These are phyloP conservation scores for Sminthurides bifidus DNA, from an alignment of 1,140 invertebrate genomes.

Conservation along the genomic window DNA sequence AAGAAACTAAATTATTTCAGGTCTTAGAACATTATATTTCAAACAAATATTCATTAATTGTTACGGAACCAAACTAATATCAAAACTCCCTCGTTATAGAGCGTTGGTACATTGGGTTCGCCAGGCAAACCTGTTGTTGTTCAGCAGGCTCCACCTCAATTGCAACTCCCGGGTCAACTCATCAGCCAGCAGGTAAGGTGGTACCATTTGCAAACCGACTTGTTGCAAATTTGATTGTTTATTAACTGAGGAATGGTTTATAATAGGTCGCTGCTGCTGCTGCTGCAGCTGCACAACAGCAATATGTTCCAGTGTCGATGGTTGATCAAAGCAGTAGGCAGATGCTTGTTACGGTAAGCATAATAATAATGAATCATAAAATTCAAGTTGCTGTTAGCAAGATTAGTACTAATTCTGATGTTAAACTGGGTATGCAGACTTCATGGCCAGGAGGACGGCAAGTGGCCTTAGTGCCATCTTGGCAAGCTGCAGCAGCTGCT, in stretches of 20 bases:
- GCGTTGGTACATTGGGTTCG: slow-evolving; percentile 50
- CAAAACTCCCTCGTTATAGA: slow-evolving; percentile 5
- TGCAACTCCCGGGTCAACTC: slow-evolving; percentile 41
- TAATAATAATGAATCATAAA: not conserved
- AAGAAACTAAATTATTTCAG: not conserved
- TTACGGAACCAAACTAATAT: no score
- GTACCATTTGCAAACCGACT: not conserved
- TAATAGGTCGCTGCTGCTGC: slow-evolving; percentile 39
- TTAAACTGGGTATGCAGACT: slow-evolving; percentile 53
- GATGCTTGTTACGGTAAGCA: slow-evolving; percentile 41
- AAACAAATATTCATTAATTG: slow-evolving; percentile 1
- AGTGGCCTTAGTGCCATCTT: slow-evolving; percentile 68
- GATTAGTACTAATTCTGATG: not conserved
- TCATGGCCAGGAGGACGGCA: slow-evolving; percentile 64
- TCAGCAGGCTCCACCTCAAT: slow-evolving; percentile 51
- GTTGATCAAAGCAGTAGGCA: slow-evolving; percentile 53
- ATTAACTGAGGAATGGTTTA: no score
- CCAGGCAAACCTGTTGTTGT: slow-evolving; percentile 81
- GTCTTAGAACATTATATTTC: not conserved
- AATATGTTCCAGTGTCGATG: slow-evolving; percentile 85
- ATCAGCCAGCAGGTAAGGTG: slow-evolving; percentile 32
- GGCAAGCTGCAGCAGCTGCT: slow-evolving; percentile 62
- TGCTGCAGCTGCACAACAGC: slow-evolving; percentile 49
- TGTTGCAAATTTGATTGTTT: slow-evolving; percentile 6
- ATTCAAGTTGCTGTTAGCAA: not conserved